Conservation (phyloP, 30 jellyfish, hydroid and myxozoan species). For the Chrysaora quinquecirrha region DNA sequence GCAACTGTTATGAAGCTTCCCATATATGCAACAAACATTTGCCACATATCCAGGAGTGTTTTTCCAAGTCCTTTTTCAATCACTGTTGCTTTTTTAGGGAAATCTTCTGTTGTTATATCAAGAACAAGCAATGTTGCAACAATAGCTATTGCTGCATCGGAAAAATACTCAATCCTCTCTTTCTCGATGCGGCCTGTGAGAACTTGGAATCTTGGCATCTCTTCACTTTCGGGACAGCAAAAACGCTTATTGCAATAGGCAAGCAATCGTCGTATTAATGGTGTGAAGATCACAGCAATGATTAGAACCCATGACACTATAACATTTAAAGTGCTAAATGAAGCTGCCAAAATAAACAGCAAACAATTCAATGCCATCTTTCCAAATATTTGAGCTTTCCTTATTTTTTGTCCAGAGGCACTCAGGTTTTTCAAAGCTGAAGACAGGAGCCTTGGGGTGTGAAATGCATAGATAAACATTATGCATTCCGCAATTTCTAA, state of each 20-base stretch:
- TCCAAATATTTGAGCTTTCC: conserved; percentile 56
- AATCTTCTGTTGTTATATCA: conserved; percentile 85
- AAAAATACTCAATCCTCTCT: conserved; percentile 79
- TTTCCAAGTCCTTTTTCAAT: conserved; percentile 51
- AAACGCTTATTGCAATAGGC: conserved; percentile 23
- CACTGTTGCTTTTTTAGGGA: conserved; percentile 72
- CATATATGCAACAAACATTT: conserved; percentile 78
- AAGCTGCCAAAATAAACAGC: conserved; percentile 71
- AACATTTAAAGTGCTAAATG: conserved; percentile 63
- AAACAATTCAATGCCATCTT: conserved; percentile 65
- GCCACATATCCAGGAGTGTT: conserved; percentile 69
- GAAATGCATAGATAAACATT: conserved; percentile 64
- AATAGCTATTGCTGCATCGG: conserved; percentile 92
- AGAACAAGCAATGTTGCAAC: conserved; percentile 82
- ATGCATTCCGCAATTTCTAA: conserved; percentile 64
- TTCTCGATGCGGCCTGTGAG: conserved; percentile 71
- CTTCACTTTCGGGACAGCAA: conserved; percentile 50
- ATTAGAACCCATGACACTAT: conserved; percentile 66
- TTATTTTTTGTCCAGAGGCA: conserved; percentile 38
- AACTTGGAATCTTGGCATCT: conserved; percentile 36
- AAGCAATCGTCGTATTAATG: conserved; percentile 55
- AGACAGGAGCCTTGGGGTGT: conserved; percentile 63
- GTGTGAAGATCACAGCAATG: conserved; percentile 67
- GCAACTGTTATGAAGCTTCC: conserved; percentile 85
- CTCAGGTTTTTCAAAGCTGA: conserved; percentile 43